These are phyloP conservation scores for Laticauda colubrina DNA, from an alignment of 2,113 vertebrate genomes.

Conservation along the genomic window DNA sequence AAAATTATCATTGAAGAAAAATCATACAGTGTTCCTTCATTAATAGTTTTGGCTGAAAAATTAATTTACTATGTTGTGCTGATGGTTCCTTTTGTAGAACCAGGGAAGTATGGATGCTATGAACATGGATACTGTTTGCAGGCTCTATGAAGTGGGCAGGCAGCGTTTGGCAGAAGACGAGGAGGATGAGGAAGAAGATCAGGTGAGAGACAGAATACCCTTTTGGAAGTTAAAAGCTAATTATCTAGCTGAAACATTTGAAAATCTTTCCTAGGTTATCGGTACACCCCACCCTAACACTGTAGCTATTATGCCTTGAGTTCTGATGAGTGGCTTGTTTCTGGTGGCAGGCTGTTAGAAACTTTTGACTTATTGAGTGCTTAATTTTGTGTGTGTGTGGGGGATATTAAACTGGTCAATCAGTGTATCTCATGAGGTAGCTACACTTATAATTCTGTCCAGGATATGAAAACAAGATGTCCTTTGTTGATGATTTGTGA, in stretches of 20 bases:
- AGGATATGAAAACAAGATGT: neutral
- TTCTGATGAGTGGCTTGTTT: neutral
- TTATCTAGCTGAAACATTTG: neutral
- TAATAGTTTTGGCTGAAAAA: neutral
- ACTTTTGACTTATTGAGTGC: neutral
- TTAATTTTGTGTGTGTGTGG: neutral
- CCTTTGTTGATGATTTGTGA: neutral
- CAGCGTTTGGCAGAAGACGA: conserved; percentile 97
- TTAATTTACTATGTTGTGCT: conserved; percentile 23
- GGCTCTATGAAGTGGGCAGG: conserved; percentile 94
- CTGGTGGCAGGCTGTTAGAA: neutral
- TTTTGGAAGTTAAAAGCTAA: conserved; percentile 2
- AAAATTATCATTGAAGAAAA: neutral
- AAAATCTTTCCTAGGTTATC: neutral
- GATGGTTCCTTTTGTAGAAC: conserved; percentile 75
- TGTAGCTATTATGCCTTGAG: neutral
- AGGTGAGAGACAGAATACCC: conserved; percentile 72
- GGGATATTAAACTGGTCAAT: neutral
- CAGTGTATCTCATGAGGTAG: neutral
- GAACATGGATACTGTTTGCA: conserved; percentile 97
- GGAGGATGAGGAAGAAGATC: conserved; percentile 96
- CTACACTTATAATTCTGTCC: neutral
- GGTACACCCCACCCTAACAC: neutral
- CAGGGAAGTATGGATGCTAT: conserved; percentile 89
- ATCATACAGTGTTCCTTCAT: neutral